phyloP scores from a whole-genome alignment of 35 echinoderm and acorn worm species.

The Heliocidaris erythrogramma region DNA sequence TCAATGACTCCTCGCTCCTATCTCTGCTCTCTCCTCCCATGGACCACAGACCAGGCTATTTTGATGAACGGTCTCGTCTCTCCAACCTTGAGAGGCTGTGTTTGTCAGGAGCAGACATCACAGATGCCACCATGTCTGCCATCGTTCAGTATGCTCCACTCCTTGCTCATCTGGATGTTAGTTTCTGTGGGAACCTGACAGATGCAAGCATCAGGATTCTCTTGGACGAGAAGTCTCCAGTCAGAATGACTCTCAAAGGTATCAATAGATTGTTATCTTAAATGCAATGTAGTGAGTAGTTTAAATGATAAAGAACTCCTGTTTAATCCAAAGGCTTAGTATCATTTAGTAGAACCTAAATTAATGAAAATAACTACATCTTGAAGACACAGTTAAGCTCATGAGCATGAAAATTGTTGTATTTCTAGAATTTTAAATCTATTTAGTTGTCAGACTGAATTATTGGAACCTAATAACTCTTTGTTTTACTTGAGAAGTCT shows the following conservation, averaged over 20 bases:
- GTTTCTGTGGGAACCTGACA: slow-evolving; percentile 80
- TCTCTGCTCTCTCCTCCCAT: slow-evolving; percentile 65
- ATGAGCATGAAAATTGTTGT: background rate
- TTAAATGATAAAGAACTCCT: too few species aligned
- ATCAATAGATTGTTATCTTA: background rate
- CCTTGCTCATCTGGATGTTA: slow-evolving; percentile 70
- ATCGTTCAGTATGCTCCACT: slow-evolving; percentile 59
- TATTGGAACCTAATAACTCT: too few species aligned
- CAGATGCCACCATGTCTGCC: slow-evolving; percentile 68
- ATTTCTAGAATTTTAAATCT: background rate
- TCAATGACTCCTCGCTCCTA: slow-evolving; percentile 65
- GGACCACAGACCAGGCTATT: slow-evolving; percentile 83
- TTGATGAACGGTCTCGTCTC: slow-evolving; percentile 83
- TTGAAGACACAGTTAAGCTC: background rate
- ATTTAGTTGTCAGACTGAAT: too few species aligned
- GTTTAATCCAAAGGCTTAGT: too few species aligned
- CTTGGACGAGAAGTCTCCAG: slow-evolving; percentile 59
- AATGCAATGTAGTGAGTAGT: too few species aligned
- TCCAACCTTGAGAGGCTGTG: slow-evolving; percentile 61
- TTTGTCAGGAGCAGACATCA: slow-evolving; percentile 88
- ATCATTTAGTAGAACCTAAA: background rate
- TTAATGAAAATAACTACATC: background rate
- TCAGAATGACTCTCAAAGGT: slow-evolving; percentile 72
- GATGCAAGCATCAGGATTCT: slow-evolving; percentile 66
- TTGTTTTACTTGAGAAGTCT: too few species aligned